Percentiles rank a stretch among this genome's conserved stretches.
Evolutionary conservation across 1,140 invertebrate species (phyloP).

Genomic region (Dendroctonus ponderosae): DNA sequence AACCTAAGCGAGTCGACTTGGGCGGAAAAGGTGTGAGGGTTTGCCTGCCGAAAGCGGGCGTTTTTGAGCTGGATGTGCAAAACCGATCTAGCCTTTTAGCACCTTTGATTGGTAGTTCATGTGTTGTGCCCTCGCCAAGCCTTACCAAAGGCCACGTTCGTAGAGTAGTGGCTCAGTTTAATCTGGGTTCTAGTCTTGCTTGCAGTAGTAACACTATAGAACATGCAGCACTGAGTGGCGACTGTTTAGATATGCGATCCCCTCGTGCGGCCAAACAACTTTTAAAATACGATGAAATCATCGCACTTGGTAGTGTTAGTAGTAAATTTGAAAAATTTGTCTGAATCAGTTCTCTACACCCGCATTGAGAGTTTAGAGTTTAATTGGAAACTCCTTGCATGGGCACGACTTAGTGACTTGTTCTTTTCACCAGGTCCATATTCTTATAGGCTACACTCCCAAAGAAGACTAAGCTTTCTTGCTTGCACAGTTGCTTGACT

Average conservation of each 20-base stretch:
- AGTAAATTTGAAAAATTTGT: slow-evolving; percentile 23
- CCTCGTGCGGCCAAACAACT: background rate
- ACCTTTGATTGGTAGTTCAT: background rate
- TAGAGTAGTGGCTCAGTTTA: slow-evolving; percentile 16
- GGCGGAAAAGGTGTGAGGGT: slow-evolving; percentile 47
- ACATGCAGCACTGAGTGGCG: background rate
- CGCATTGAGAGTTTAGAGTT: no score
- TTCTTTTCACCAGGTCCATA: slow-evolving; percentile 15
- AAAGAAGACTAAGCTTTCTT: slow-evolving; percentile 16
- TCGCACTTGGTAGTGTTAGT: slow-evolving; percentile 7
- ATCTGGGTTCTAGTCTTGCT: slow-evolving; percentile 7
- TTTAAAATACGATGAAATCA: slow-evolving; percentile 16
- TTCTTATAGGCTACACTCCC: slow-evolving; percentile 2
- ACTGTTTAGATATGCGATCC: slow-evolving; percentile 1
- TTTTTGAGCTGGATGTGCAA: no score
- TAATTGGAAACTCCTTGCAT: background rate
- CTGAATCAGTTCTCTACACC: background rate
- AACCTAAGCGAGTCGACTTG: slow-evolving; percentile 56
- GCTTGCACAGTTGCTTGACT: slow-evolving; percentile 23
- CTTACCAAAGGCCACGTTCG: slow-evolving; percentile 19
- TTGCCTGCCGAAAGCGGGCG: background rate
- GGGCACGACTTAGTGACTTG: background rate
- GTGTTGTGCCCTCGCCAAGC: background rate
- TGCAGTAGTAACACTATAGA: background rate
- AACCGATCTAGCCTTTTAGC: no score